Conservation (phyloP, 2,113 vertebrate species). For the Heterotis niloticus region DNA sequence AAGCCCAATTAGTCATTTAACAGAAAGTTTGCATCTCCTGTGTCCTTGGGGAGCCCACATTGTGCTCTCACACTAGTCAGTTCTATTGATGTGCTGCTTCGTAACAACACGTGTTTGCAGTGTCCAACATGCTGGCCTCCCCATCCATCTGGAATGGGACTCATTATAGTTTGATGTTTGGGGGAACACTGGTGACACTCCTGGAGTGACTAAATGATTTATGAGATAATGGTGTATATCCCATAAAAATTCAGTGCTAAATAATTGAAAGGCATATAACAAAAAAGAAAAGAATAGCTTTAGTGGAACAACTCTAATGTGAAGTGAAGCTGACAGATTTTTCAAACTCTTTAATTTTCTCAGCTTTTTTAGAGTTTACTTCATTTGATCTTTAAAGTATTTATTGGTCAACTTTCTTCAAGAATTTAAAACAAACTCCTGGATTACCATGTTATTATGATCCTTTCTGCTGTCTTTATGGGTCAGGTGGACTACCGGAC, state of each 20-base stretch:
- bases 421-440: not conserved
- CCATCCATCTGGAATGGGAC: constrained; percentile 1
- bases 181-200: not conserved
- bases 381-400: not conserved
- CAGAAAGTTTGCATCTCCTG: not conserved
- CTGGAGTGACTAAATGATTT: not conserved
- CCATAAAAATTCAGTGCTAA: not conserved
- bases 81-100: not conserved
- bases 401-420: not conserved
- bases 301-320: not conserved
- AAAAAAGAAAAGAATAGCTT: not conserved
- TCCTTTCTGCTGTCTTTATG: not conserved
- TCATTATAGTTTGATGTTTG: not conserved
- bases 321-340: not conserved
- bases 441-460: not conserved
- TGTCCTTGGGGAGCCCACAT: not conserved
- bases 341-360: constrained; percentile 2
- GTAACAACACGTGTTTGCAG: not conserved
- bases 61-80: not conserved
- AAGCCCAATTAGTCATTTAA: not conserved
- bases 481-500: constrained; percentile 57
- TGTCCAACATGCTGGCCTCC: not conserved
- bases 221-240: not conserved
- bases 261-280: not conserved
- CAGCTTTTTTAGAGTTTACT: not conserved